Conservation (phyloP, 1,140 invertebrate species). For the Tachypleus tridentatus region DNA sequence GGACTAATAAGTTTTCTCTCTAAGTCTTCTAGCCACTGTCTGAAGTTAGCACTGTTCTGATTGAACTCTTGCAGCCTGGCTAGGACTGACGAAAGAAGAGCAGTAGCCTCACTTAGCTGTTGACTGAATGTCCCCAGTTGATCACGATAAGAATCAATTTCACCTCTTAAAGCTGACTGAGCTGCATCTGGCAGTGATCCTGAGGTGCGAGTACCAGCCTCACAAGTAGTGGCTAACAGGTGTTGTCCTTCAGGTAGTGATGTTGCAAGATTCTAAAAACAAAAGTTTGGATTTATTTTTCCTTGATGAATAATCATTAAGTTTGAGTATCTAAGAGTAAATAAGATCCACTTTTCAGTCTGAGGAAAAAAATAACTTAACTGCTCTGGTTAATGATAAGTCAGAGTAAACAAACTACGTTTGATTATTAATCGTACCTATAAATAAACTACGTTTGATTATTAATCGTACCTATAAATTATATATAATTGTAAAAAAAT, state of each 20-base stretch:
- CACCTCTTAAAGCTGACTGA: slow-evolving; percentile 4
- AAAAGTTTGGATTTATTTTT: slow-evolving; percentile 1
- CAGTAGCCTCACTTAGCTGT: slow-evolving; percentile 5
- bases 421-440: no score
- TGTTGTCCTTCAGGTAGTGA: slow-evolving; percentile 75
- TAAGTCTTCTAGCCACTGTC: slow-evolving; percentile 34
- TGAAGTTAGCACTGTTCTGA: slow-evolving; percentile 51
- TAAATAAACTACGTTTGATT: no score
- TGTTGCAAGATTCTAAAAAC: slow-evolving; percentile 46
- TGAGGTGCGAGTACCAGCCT: slow-evolving; percentile 69
- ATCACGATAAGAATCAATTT: slow-evolving; percentile 10
- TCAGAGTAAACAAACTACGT: no score
- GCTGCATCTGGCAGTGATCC: slow-evolving; percentile 50
- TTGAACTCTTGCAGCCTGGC: slow-evolving; percentile 69
- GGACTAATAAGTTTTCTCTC: slow-evolving; percentile 43
- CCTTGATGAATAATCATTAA: no score
- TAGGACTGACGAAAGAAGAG: slow-evolving; percentile 29
- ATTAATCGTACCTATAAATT: no score
- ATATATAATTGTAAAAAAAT: no score
- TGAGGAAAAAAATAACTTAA: no score
- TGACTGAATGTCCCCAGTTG: slow-evolving; percentile 10
- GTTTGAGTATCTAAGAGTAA: no score
- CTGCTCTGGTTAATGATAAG: no score
- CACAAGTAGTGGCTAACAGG: slow-evolving; percentile 59
- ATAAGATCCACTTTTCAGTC: no score